phyloP scores from a whole-genome alignment of 2,113 vertebrate species.

The Piaya cayana region DNA sequence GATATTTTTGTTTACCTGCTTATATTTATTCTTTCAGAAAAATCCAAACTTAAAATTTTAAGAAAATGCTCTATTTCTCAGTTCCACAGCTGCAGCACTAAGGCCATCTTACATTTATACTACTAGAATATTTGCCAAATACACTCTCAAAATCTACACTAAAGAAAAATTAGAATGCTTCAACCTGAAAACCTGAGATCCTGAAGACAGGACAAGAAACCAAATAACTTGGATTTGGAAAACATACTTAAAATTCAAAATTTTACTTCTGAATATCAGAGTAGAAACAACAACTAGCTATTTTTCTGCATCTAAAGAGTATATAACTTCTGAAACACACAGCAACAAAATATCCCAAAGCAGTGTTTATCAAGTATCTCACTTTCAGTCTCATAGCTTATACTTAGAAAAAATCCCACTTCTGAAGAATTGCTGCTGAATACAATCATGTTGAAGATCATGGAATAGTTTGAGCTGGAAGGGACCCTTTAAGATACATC shows the following conservation, averaged over 20 bases:
- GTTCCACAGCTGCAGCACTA: not conserved
- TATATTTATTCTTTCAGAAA: not conserved
- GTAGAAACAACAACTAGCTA: not conserved
- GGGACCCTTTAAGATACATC: not conserved
- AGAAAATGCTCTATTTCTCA: not conserved
- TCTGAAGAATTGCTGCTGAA: not conserved
- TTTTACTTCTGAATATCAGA: not conserved
- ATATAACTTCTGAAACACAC: not conserved
- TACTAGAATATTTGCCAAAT: not conserved
- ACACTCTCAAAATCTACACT: not conserved
- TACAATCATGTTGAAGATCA: not conserved
- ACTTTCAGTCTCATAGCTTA: not conserved
- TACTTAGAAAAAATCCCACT: not conserved
- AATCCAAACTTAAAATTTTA: not conserved
- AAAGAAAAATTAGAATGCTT: not conserved
- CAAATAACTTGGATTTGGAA: not conserved
- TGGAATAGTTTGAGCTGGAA: not conserved
- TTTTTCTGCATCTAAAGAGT: not conserved
- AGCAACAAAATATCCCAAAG: not conserved
- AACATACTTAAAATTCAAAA: not conserved
- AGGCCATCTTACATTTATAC: not conserved
- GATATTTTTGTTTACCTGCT: not conserved
- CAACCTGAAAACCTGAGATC: not conserved
- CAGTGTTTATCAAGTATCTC: not conserved
- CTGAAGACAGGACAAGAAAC: not conserved